These are phyloP conservation scores for Apostichopus leukothele DNA, from an alignment of 53 echinoderm and acorn worm species.

Conservation along the genomic window DNA sequence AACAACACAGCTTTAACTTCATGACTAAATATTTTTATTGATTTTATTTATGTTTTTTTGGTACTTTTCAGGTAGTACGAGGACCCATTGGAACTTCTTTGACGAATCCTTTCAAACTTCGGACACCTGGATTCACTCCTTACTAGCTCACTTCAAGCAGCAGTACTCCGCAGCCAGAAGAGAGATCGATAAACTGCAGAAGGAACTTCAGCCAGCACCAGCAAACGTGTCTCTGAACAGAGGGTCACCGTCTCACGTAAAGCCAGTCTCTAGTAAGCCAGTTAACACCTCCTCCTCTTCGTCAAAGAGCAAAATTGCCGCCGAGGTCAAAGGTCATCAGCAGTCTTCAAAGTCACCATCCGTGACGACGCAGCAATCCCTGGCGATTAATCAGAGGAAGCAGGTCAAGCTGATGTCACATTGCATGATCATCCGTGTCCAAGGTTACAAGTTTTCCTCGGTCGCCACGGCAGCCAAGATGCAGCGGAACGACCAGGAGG, in stretches of 20 bases:
- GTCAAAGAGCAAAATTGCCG: conserved; percentile 3
- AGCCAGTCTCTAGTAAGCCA: background rate
- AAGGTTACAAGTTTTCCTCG: conserved; percentile 64
- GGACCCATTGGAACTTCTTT: conserved; percentile 89
- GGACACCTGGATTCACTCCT: conserved; percentile 86
- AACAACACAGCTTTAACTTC: too few relatives aligned
- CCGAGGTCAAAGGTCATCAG: conserved; percentile 43
- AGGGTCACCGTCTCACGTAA: background rate
- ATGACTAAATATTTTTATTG: too few relatives aligned
- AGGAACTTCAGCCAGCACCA: conserved; percentile 38
- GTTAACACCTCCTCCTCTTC: background rate
- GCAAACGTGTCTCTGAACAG: background rate
- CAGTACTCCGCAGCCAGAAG: conserved; percentile 75
- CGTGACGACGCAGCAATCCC: background rate
- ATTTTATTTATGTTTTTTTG: background rate
- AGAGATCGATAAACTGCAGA: conserved; percentile 53
- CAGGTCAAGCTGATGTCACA: conserved; percentile 89
- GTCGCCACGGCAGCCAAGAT: conserved; percentile 64
- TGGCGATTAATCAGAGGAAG: conserved; percentile 8
- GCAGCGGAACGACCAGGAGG: conserved; percentile 12
- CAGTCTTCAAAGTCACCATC: background rate
- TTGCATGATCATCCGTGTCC: conserved; percentile 72
- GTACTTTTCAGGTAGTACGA: conserved; percentile 69
- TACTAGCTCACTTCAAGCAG: conserved; percentile 92
- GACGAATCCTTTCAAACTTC: conserved; percentile 85